Percentiles rank a stretch among this genome's conserved stretches.
Evolutionary conservation across 2,888 invertebrate species (phyloP).

Genomic region (Microctonus brassicae): DNA sequence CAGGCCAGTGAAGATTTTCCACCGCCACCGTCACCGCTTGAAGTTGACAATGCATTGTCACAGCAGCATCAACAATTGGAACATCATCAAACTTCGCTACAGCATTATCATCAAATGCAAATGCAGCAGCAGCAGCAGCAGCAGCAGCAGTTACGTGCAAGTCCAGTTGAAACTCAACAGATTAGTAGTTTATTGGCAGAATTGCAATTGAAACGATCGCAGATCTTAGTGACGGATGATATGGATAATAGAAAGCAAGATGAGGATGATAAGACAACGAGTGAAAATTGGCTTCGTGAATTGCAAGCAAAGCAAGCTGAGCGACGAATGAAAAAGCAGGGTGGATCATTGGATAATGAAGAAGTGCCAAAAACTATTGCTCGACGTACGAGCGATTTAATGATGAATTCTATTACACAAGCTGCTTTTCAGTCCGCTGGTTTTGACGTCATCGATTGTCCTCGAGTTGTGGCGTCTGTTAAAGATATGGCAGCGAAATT

Average conservation of each 20-base stretch:
- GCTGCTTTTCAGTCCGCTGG: slow-evolving; percentile 47
- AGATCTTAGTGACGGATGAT: slow-evolving; percentile 61
- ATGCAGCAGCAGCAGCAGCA: slow-evolving; percentile 27
- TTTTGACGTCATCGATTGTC: slow-evolving; percentile 61
- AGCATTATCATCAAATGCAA: slow-evolving; percentile 33
- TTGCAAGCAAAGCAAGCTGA: slow-evolving; percentile 84
- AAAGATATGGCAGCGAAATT: slow-evolving; percentile 87
- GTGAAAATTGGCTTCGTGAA: slow-evolving; percentile 82
- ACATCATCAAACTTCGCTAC: slow-evolving; percentile 34
- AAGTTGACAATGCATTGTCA: slow-evolving; percentile 70
- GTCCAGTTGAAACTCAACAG: slow-evolving; percentile 60
- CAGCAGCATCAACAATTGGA: slow-evolving; percentile 40
- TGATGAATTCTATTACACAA: slow-evolving; percentile 59
- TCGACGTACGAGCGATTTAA: slow-evolving; percentile 62
- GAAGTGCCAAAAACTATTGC: slow-evolving; percentile 63
- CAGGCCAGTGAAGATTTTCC: slow-evolving; percentile 92
- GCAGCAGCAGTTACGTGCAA: slow-evolving; percentile 48
- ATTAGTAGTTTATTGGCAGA: slow-evolving; percentile 62
- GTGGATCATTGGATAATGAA: slow-evolving; percentile 59
- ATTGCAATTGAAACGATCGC: slow-evolving; percentile 68
- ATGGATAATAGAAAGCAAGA: slow-evolving; percentile 56
- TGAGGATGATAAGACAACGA: slow-evolving; percentile 63
- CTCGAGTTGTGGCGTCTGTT: slow-evolving; percentile 71
- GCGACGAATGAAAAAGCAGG: slow-evolving; percentile 72
- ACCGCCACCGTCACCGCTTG: slow-evolving; percentile 86